Base-by-base conservation (phyloP, 2,888 invertebrate genomes). In the Plusia festucae region DNA sequence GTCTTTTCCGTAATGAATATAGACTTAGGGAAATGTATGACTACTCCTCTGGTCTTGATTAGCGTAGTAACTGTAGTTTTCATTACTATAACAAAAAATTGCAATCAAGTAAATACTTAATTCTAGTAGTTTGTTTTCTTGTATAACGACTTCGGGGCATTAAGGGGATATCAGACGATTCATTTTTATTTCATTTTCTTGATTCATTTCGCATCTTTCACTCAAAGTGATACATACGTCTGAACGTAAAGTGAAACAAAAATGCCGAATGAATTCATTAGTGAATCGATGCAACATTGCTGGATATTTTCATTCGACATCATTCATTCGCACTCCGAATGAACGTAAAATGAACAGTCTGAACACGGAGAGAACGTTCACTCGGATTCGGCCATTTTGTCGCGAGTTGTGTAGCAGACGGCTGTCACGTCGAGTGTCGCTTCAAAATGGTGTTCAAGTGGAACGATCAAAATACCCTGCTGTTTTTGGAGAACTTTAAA, bases 381-480 rank as follows among this genome's bases (percentile, higher is more conserved):
- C n/a, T 76, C 68, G 66, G 69, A 54, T 71, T 69, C 67, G 68
- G 73, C 66, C 69, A 76, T 71, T 72, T 71, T 65, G 65, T 68
- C 15, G 73, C 57, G 68, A 60, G 66, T 32, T 24, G 40, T 54
- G 51, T 63, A 65, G 71, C 70, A 9, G 59, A 74, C 68, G 62
- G 15, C 65, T 62, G 51, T 68, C 65, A 40, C 65, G 65, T 68
- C n/a, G n/a, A n/a, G n/a, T 46, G 60, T 55, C 53, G 34, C 68
- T 40, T 53, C 73, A 73, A 75, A 72, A 78, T 76, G 68, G 70
- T 76, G 65, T 76, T 72, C 63, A 78, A 78, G 68, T 78, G 71
- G 75, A 71, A 73, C 27, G 71, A 73, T 15, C 52, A 70, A 68
- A 75, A 55, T 65, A 68, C 70, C 22, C 18, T 69, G 20, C 73